Conservation (phyloP, 2,797 vertebrate species). For the Ctenochaetus hawaiiensis region DNA sequence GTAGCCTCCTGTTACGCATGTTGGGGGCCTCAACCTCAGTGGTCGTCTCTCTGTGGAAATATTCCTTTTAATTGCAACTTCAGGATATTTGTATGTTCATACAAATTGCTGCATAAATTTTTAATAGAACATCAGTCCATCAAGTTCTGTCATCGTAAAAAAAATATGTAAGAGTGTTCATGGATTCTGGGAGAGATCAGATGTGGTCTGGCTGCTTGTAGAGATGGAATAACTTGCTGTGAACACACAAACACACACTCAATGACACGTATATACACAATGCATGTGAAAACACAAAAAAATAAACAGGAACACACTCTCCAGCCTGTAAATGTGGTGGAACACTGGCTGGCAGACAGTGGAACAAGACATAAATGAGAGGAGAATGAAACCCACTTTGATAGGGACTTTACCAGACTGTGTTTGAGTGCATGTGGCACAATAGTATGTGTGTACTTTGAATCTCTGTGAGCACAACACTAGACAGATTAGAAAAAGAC, state of each 20-base stretch:
- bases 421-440: not conserved
- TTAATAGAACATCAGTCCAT: constrained; percentile 63
- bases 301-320: constrained; percentile 9
- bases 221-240: constrained; percentile 43
- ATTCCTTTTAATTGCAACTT: constrained; percentile 38
- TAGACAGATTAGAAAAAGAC: not conserved
- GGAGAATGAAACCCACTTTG: constrained; percentile 45
- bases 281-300: constrained; percentile 18
- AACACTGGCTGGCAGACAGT: constrained; percentile 54
- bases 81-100: constrained; percentile 48
- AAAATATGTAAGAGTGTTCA: constrained; percentile 56
- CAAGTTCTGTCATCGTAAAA: constrained; percentile 67
- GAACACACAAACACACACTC: constrained; percentile 3
- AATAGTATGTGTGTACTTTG: not conserved
- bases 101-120: constrained; percentile 53
- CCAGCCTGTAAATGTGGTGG: constrained; percentile 65
- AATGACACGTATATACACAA: not conserved
- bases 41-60: constrained; percentile 62
- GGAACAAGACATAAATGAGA: constrained; percentile 55
- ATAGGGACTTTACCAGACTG: constrained; percentile 63
- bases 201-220: constrained; percentile 65
- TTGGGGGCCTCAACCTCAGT: constrained; percentile 24
- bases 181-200: constrained; percentile 57
- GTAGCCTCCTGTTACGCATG: constrained; percentile 38
- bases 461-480: not conserved